phyloP scores from a whole-genome alignment of 2,888 invertebrate genomes.

The Spialia ferax region DNA sequence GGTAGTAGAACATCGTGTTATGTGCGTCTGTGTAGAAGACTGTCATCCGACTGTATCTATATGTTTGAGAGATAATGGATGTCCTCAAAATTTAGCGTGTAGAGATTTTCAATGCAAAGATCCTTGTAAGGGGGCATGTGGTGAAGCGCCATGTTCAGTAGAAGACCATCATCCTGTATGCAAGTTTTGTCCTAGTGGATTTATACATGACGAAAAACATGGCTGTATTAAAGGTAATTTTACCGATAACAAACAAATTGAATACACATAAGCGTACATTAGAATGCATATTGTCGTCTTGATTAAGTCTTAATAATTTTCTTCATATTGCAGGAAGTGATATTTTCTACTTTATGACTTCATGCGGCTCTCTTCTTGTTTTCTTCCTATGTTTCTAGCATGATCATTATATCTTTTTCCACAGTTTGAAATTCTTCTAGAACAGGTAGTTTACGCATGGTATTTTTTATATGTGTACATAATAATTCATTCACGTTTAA shows the following conservation, averaged over 20 bases:
- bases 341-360: constrained; percentile 81
- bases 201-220: constrained; percentile 95
- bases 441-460: constrained; percentile 81
- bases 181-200: constrained; percentile 98
- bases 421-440: constrained; percentile 79
- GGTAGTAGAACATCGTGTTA: constrained; percentile 94
- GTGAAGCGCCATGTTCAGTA: constrained; percentile 96
- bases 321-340: constrained; percentile 86
- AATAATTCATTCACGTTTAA: constrained; percentile 62
- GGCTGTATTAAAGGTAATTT: constrained; percentile 98
- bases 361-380: constrained; percentile 79
- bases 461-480: constrained; percentile 72
- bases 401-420: constrained; percentile 76
- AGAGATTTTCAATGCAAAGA: constrained; percentile 96
- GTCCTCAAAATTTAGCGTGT: constrained; percentile 94
- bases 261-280: constrained; percentile 60
- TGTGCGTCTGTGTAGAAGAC: constrained; percentile 95
- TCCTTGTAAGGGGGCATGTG: constrained; percentile 95
- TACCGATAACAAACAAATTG: constrained; percentile 59
- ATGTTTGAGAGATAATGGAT: constrained; percentile 95
- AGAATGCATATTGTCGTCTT: constrained; percentile 71
- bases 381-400: constrained; percentile 80
- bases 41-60: constrained; percentile 95
- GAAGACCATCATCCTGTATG: constrained; percentile 98
- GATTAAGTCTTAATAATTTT: constrained; percentile 81